These are phyloP conservation scores for Enteromius treurensis DNA, from an alignment of 2,797 vertebrate species.

Conservation along the genomic window DNA sequence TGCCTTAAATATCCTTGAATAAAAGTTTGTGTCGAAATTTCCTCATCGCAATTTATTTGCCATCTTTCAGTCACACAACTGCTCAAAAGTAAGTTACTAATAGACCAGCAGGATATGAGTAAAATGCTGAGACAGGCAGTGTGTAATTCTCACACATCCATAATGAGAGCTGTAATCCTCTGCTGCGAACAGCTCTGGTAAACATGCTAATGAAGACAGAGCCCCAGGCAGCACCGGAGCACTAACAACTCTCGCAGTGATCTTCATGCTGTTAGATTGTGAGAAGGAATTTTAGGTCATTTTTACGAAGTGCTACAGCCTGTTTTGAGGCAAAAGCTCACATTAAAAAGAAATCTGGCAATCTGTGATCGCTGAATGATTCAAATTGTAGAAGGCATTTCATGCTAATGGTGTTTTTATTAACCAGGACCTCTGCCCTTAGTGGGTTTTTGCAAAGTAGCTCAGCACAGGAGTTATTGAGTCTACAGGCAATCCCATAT, in stretches of 20 bases:
- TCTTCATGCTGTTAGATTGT: conserved; percentile 19
- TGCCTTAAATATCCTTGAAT: conserved; percentile 82
- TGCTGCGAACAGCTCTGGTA: conserved; percentile 17
- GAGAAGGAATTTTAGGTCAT: background rate
- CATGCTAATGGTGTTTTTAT: background rate
- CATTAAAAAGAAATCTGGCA: background rate
- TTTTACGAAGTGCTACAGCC: background rate
- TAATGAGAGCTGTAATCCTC: conserved; percentile 33
- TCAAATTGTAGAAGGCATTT: too few relatives aligned
- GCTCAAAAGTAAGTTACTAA: background rate
- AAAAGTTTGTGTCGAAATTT: conserved; percentile 71
- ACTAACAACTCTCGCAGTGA: conserved; percentile 14
- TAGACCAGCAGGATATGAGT: conserved; percentile 24
- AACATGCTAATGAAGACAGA: conserved; percentile 38
- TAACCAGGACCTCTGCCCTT: background rate
- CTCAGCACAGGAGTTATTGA: background rate
- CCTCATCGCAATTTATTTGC: background rate
- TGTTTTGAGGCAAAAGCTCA: background rate
- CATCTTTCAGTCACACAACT: background rate
- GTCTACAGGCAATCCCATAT: background rate
- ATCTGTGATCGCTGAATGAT: background rate
- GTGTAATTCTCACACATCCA: conserved; percentile 30
- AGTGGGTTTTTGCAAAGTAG: background rate
- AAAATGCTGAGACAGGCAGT: conserved; percentile 8
- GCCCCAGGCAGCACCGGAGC: background rate